phyloP scores from a whole-genome alignment of 1,140 invertebrate species.

The Solenopsis fugax region DNA sequence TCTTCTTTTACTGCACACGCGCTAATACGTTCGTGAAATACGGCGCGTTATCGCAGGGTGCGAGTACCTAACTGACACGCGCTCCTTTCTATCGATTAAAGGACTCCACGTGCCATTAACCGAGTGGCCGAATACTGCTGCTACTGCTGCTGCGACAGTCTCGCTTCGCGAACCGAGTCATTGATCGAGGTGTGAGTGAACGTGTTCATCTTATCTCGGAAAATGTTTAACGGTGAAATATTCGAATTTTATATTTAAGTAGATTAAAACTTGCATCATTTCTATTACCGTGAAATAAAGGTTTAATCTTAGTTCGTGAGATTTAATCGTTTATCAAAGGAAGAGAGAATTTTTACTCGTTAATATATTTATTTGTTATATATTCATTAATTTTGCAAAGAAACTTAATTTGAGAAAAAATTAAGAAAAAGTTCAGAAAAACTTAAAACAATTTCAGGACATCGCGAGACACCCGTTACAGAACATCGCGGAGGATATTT shows the following conservation, averaged over 20 bases:
- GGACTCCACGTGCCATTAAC: constrained; percentile 69
- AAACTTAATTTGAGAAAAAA: neutral
- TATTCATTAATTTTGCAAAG: neutral
- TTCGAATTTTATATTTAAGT: neutral
- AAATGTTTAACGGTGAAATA: neutral
- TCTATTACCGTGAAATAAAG: neutral
- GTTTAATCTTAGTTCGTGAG: neutral
- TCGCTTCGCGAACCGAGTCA: constrained; percentile 1
- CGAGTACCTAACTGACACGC: constrained; percentile 65
- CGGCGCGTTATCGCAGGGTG: constrained; percentile 64
- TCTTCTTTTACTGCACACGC: neutral
- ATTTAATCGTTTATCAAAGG: neutral
- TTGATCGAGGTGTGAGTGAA: neutral
- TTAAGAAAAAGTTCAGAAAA: neutral
- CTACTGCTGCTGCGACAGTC: constrained; percentile 47
- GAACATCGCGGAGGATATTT: constrained; percentile 9
- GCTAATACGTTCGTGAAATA: constrained; percentile 50
- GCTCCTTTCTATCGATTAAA: constrained; percentile 75
- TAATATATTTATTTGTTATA: neutral
- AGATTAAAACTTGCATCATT: neutral
- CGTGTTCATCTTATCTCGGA: neutral
- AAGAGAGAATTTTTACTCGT: neutral
- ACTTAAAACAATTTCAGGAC: neutral
- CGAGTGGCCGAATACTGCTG: constrained; percentile 57
- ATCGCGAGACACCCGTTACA: neutral